Percentiles rank a stretch among this genome's conserved stretches.
These are phyloP conservation scores for Phocoena phocoena DNA, from an alignment of 2,113 vertebrate genomes.

Conservation along the genomic window DNA sequence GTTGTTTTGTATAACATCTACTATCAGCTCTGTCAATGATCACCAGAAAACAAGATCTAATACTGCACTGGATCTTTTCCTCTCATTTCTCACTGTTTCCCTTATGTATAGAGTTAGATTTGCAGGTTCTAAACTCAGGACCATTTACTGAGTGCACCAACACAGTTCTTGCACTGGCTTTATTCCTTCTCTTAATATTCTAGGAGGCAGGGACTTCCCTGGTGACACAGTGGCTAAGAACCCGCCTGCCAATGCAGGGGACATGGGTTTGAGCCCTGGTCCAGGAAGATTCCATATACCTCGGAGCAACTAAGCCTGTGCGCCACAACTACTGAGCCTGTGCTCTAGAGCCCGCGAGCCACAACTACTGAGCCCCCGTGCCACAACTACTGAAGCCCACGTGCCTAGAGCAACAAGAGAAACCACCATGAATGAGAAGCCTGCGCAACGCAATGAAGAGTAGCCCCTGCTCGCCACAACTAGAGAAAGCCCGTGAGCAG, in stretches of 20 bases:
- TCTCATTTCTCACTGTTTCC: background rate
- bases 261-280: no score
- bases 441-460: accelerated
- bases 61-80: background rate
- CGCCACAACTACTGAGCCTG: no score
- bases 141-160: background rate
- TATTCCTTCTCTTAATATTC: background rate
- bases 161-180: background rate
- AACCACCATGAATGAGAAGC: no score
- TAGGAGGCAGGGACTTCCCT: background rate
- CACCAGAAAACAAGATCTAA: background rate
- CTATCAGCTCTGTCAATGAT: background rate
- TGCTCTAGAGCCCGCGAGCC: no score
- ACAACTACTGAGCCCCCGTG: no score
- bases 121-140: background rate
- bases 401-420: no score
- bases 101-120: background rate
- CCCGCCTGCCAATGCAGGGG: no score
- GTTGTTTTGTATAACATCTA: background rate
- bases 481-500: no score
- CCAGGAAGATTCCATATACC: no score
- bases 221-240: no score
- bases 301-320: no score
- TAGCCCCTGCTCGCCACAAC: accelerated
- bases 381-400: no score